Evolutionary conservation across 2,888 invertebrate genomes (phyloP).

Genomic region (Tricholauxania praeusta): DNA sequence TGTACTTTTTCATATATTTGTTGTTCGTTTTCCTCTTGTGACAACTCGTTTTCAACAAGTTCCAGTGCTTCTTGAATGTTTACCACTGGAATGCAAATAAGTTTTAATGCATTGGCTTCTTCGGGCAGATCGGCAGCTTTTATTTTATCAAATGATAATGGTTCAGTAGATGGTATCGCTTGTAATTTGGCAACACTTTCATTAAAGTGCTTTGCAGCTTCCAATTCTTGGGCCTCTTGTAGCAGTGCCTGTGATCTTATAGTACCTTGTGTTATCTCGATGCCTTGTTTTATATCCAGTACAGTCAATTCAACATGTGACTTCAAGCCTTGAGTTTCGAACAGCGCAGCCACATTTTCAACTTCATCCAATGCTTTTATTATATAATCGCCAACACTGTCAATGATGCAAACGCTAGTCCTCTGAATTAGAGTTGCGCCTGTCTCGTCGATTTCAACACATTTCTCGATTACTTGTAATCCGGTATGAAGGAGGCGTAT

Average conservation of each 20-base stretch:
- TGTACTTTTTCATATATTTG: constrained; percentile 64
- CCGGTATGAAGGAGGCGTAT: constrained; percentile 76
- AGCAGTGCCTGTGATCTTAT: constrained; percentile 71
- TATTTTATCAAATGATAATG: constrained; percentile 63
- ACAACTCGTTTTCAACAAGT: constrained; percentile 64
- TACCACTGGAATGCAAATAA: constrained; percentile 66
- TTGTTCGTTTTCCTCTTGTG: constrained; percentile 63
- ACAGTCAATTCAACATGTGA: constrained; percentile 69
- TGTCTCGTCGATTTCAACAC: constrained; percentile 76
- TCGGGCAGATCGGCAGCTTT: constrained; percentile 60
- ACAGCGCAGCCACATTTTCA: constrained; percentile 68
- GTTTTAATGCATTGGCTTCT: constrained; percentile 63
- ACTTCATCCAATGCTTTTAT: constrained; percentile 71
- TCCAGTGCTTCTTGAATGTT: constrained; percentile 69
- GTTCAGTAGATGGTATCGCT: constrained; percentile 54
- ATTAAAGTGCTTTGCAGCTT: constrained; percentile 65
- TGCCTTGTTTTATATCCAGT: constrained; percentile 70
- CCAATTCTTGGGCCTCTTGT: constrained; percentile 69
- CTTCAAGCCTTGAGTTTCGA: constrained; percentile 68
- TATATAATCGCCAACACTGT: constrained; percentile 72
- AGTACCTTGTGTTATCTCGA: constrained; percentile 71
- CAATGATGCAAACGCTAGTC: constrained; percentile 76
- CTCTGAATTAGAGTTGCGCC: constrained; percentile 77
- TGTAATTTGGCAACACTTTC: constrained; percentile 66
- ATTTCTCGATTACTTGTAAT: constrained; percentile 76